phyloP scores from a whole-genome alignment of 2,797 vertebrate genomes.

The Tympanoctomys barrerae region DNA sequence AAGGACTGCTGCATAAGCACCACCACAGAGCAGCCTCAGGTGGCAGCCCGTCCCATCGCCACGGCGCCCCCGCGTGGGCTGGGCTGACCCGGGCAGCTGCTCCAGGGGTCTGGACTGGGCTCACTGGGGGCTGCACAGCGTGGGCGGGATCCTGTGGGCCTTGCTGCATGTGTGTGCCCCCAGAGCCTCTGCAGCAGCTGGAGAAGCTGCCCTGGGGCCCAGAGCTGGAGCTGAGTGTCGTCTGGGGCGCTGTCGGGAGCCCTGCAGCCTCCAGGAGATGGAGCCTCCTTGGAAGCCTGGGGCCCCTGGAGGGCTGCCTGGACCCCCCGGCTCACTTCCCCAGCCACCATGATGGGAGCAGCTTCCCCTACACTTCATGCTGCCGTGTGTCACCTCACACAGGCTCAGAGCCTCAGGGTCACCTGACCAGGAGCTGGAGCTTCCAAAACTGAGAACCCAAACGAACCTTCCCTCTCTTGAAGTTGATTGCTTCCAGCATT shows the following conservation, averaged over 20 bases:
- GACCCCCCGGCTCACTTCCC: neutral
- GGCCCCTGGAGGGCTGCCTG: too few relatives aligned
- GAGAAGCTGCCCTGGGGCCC: too few relatives aligned
- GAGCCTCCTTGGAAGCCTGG: neutral
- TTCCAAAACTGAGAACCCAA: neutral
- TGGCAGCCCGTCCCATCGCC: neutral
- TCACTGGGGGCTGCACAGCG: too few relatives aligned
- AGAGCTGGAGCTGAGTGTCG: neutral
- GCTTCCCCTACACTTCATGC: neutral
- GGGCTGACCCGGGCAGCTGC: neutral
- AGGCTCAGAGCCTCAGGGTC: neutral
- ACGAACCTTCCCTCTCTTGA: neutral
- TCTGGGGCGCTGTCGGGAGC: neutral
- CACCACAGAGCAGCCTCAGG: neutral
- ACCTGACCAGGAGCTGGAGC: neutral
- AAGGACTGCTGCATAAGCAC: neutral
- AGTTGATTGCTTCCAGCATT: neutral
- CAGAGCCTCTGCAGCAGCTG: neutral
- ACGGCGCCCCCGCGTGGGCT: neutral
- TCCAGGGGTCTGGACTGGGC: neutral
- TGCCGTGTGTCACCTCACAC: too few relatives aligned
- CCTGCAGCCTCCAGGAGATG: too few relatives aligned
- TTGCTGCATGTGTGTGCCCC: rapidly evolving
- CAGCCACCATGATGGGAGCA: neutral
- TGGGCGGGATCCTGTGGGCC: neutral